Conservation (phyloP, 2,888 invertebrate species). For the Napeogenes inachia region DNA sequence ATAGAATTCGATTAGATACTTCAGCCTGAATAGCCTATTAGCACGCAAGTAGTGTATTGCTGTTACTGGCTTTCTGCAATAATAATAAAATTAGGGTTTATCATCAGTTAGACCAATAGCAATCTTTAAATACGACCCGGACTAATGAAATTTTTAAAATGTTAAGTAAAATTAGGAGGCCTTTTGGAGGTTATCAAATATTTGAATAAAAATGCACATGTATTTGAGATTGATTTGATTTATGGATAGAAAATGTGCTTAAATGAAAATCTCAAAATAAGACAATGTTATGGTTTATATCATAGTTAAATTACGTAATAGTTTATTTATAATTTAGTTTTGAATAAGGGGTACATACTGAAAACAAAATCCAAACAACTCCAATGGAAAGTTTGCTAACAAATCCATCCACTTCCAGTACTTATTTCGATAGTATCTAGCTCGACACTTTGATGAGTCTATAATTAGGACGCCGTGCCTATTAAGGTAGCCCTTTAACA, state of each 20-base stretch:
- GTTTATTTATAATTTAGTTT: conserved; percentile 12
- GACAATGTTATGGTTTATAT: too few species aligned
- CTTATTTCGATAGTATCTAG: conserved; percentile 55
- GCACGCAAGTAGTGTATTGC: conserved; percentile 58
- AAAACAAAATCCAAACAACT: conserved; percentile 54
- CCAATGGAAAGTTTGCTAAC: conserved; percentile 55
- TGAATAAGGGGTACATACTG: conserved; percentile 49
- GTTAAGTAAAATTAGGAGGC: too few species aligned
- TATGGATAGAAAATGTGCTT: too few species aligned
- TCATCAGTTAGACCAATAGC: not conserved
- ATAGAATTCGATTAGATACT: conserved; percentile 64
- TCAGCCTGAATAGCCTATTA: conserved; percentile 57
- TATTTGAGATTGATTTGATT: too few species aligned
- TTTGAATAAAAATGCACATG: too few species aligned
- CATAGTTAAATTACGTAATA: conserved; percentile 11
- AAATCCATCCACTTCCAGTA: conserved; percentile 55
- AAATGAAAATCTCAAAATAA: too few species aligned
- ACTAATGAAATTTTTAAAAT: conserved; percentile 8
- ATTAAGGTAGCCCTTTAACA: conserved; percentile 54
- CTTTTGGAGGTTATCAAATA: too few species aligned
- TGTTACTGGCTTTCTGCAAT: conserved; percentile 40
- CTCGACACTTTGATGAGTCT: conserved; percentile 52
- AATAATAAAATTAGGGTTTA: conserved; percentile 23
- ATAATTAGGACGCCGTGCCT: conserved; percentile 54
- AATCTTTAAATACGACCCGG: conserved; percentile 40